Base-by-base conservation (phyloP, 1,140 invertebrate species). In the Drosophila punjabiensis region DNA sequence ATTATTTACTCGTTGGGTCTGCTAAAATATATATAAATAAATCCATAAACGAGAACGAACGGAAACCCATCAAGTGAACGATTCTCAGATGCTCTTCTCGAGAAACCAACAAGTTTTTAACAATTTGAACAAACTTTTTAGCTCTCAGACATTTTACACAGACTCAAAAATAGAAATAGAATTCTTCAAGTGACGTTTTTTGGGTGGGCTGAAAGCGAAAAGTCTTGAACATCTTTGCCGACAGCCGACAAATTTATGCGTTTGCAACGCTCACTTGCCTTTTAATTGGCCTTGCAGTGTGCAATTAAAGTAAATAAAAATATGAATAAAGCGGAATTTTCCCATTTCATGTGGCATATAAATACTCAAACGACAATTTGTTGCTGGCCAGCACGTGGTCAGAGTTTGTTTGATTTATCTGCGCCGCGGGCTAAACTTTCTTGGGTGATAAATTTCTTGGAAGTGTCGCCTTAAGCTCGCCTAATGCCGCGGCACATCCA, bases 231-330 rank as follows among this genome's bases (percentile, higher is more conserved):
- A 81, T 63, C 84, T 67, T 43, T 43, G 84, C n/a, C 48, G 83
- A 88, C 84, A 88, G 76, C 20, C 76, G 65, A 77, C 76, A 80
- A 88, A 87, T 87, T 87, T 88, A 88, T 87, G 83, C 67, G 69
- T 75, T 65, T 77, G 70, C 63, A 59, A 63, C 56, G 62, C 67
- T 62, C 32, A 58, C 53, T 48, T 71, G 56, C 47, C 58, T 58
- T 79, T 79, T 84, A 87, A 87, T 87, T 87, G 77, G 61, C 52
- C 56, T 20, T 61, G 50, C 37, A 52, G 50, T 52, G 50, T 70
- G 60, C 65, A 82, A 67, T 65, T 47, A 62, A 39, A 53, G 33
- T 56, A 56, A 65, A 67, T 56, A 71, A 45, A 74, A 55, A 50
- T 37, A 37, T 13, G 11, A 37, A 37, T 37, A 11, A 37, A 37